Evolutionary conservation across 1,140 invertebrate species (phyloP).

Genomic region (Zaprionus davidi): DNA sequence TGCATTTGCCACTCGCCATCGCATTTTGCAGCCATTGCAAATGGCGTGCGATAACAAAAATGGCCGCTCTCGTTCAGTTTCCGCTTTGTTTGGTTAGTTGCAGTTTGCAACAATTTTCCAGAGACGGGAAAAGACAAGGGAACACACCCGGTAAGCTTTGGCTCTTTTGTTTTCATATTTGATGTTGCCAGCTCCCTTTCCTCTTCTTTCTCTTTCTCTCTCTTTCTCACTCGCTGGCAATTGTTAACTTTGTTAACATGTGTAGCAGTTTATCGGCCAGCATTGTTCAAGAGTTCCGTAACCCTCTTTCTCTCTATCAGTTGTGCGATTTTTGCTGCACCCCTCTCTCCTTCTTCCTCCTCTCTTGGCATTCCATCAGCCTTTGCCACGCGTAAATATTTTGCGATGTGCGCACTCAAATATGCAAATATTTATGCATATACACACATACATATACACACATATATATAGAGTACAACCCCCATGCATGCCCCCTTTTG

Average conservation of each 20-base stretch:
- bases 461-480: background rate
- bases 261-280: conserved; percentile 73
- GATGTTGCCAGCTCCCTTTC: conserved; percentile 17
- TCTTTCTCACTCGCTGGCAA: conserved; percentile 26
- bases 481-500: conserved; percentile 6
- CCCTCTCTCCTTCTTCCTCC: background rate
- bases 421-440: conserved; percentile 78
- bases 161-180: conserved; percentile 40
- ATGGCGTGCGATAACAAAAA: conserved; percentile 81
- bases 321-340: background rate
- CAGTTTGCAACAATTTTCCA: conserved; percentile 66
- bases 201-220: too few relatives aligned
- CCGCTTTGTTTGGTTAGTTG: conserved; percentile 77
- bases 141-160: conserved; percentile 1
- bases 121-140: background rate
- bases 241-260: conserved; percentile 80
- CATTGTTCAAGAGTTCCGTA: conserved; percentile 46
- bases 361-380: conserved; percentile 34
- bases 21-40: conserved; percentile 59
- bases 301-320: background rate
- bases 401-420: conserved; percentile 71
- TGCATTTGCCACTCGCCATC: conserved; percentile 31
- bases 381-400: conserved; percentile 60
- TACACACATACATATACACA: conserved; percentile 3
- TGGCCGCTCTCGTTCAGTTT: conserved; percentile 68